Evolutionary conservation across 2,113 vertebrate genomes (phyloP).

Genomic region (Archocentrus centrarchus): DNA sequence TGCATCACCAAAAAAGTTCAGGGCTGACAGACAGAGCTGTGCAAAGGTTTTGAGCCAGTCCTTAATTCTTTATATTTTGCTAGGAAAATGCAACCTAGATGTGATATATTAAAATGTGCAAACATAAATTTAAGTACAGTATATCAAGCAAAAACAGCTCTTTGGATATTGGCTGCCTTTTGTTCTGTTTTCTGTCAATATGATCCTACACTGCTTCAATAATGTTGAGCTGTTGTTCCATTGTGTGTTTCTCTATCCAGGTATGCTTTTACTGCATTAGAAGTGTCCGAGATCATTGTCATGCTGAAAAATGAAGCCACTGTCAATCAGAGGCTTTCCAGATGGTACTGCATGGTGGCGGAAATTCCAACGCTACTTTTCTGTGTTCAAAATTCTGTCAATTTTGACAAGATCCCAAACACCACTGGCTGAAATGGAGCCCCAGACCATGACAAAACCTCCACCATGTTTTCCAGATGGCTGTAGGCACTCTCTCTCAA

Average conservation of each 20-base stretch:
- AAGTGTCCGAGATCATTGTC: not conserved
- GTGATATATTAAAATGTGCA: too few relatives aligned
- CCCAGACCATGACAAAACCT: not conserved
- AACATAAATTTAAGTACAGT: too few relatives aligned
- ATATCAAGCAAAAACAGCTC: too few relatives aligned
- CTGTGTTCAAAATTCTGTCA: not conserved
- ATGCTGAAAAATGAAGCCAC: not conserved
- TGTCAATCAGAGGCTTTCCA: not conserved
- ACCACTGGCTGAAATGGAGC: not conserved
- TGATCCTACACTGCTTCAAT: too few relatives aligned
- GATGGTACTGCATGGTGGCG: not conserved
- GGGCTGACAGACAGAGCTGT: not conserved
- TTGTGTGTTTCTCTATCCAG: not conserved
- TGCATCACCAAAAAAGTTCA: not conserved
- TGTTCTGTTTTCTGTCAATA: too few relatives aligned
- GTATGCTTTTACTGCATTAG: not conserved
- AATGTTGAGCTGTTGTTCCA: not conserved
- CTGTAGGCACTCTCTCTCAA: not conserved
- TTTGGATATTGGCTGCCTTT: too few relatives aligned
- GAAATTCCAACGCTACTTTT: not conserved
- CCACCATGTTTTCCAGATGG: not conserved
- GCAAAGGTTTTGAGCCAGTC: not conserved
- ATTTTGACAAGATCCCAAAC: not conserved
- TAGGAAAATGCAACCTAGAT: too few relatives aligned
- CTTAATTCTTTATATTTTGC: not conserved